Conservation (phyloP, 1,140 invertebrate species). For the Ctenoplectra terminalis region DNA sequence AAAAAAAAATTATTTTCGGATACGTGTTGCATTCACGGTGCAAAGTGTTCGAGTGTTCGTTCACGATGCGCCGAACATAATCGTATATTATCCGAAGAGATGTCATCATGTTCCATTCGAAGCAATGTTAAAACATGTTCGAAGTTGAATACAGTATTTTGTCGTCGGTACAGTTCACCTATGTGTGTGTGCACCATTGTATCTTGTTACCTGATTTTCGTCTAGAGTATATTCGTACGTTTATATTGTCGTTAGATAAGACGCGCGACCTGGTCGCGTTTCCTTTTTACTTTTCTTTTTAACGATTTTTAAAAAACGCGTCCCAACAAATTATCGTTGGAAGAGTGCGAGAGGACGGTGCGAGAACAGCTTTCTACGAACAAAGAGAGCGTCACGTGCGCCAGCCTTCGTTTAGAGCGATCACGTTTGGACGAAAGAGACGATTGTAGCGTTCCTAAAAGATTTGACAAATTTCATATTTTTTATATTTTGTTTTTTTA, state of each 20-base stretch:
- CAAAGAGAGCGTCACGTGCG: background rate
- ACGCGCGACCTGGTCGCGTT: constrained; percentile 5
- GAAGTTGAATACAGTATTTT: constrained; percentile 64
- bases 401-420: background rate
- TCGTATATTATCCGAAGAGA: background rate
- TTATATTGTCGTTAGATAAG: constrained; percentile 19
- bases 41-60: constrained; percentile 36
- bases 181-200: constrained; percentile 54
- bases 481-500: constrained; percentile 21
- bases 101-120: constrained; percentile 31
- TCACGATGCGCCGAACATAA: constrained; percentile 12
- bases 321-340: background rate
- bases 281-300: background rate
- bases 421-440: constrained; percentile 13
- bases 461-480: constrained; percentile 4
- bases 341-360: background rate
- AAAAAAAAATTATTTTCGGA: constrained; percentile 19
- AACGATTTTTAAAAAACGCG: background rate
- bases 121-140: constrained; percentile 48
- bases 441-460: background rate
- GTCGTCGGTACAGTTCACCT: constrained; percentile 55
- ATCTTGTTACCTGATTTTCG: constrained; percentile 63
- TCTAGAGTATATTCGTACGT: constrained; percentile 9
- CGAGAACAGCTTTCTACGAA: background rate
- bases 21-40: constrained; percentile 24